Evolutionary conservation across 2,888 invertebrate species (phyloP), one percentile per base, ranked within the genome.

Genomic region (Electrophaes corylata): DNA sequence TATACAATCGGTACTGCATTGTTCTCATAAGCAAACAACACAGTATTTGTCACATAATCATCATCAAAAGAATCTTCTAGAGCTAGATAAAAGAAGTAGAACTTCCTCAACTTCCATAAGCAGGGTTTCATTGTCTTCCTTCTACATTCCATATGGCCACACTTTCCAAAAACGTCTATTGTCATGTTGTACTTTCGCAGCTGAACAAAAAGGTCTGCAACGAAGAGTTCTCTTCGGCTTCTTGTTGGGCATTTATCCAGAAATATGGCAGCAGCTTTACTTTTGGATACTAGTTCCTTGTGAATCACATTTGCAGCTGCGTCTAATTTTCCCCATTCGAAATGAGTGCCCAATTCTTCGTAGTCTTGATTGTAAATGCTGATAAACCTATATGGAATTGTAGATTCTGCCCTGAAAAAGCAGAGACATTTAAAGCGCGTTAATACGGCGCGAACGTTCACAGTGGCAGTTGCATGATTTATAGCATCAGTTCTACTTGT

Each of bases 41-140:
- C 93, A 69, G 93, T 62, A 12, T 71, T 65, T 0, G 85, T 86
- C 0, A 88, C 62, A 62, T 71, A 88, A 65, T 86, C 86, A 91
- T 75, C 75, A 66, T 95, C 94, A 59, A 95, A 85, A 10, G 95
- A 94, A 78, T 96, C 95, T 79, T 96, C 96, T 71, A 96, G 93
- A 0, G 93, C 92, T 40, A 96, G 79, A 70, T 95, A 95, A 75
- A 96, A 96, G 73, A 93, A 95, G 76, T 96, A 96, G 51, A 93
- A 86, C 43, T 86, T 85, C 66, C 88, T 92, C 18, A 92, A 48
- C 53, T 78, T 85, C 70, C 79, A 84, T 53, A 83, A 83, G 60
- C 87, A 90, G 0, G 84, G 71, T 0, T 73, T 75, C 73, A 84
- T 78, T 0, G 77, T 74, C 33, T 67, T 77, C 29, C 75, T 75